Evolutionary conservation across 2,113 vertebrate genomes (phyloP).

Genomic region (Gorsachius goisagi): DNA sequence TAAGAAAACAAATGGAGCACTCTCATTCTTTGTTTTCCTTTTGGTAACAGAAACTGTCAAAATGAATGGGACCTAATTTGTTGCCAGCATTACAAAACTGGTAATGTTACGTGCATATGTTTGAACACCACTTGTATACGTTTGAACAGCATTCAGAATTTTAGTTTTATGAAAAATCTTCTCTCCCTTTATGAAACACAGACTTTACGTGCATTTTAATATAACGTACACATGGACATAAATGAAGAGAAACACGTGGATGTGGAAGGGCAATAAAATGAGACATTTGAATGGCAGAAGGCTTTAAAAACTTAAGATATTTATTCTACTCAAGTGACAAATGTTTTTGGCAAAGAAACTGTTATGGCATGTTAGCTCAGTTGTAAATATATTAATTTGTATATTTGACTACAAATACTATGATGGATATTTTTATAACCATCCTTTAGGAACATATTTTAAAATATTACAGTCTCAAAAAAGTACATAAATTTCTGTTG

Average conservation of each 20-base stretch:
- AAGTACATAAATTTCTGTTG: background rate
- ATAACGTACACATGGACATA: background rate
- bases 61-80: constrained; percentile 6
- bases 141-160: background rate
- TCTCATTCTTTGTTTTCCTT: background rate
- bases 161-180: background rate
- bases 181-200: background rate
- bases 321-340: background rate
- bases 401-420: background rate
- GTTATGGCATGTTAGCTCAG: background rate
- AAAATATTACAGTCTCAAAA: background rate
- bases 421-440: background rate
- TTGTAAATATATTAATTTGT: constrained; percentile 19
- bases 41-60: background rate
- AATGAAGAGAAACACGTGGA: background rate
- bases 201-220: background rate
- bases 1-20: background rate
- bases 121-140: background rate
- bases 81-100: background rate
- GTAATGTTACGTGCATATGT: background rate
- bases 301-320: background rate
- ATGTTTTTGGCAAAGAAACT: background rate
- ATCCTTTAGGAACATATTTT: background rate
- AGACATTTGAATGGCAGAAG: background rate
- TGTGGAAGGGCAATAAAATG: background rate